Conservation (phyloP, 2,888 invertebrate genomes). For the Agrilus mali region DNA sequence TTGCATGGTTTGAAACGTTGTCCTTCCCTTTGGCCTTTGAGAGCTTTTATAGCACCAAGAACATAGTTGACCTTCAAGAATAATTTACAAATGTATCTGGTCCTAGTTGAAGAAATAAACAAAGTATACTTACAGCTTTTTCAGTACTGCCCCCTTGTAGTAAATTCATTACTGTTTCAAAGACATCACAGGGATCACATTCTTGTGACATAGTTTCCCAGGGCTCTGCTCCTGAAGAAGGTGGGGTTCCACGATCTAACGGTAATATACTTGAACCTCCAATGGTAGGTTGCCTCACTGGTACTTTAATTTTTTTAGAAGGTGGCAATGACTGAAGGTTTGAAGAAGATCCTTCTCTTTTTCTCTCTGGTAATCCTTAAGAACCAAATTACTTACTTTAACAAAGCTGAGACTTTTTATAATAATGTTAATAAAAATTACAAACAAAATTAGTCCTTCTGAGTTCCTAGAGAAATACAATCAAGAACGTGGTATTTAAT, state of each 20-base stretch:
- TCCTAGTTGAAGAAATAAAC: neutral
- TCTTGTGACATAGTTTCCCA: slow-evolving; percentile 68
- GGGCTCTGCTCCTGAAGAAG: slow-evolving; percentile 35
- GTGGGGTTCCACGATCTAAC: slow-evolving; percentile 18
- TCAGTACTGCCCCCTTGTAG: slow-evolving; percentile 69
- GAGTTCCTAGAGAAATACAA: too few species aligned
- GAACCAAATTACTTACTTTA: slow-evolving; percentile 13
- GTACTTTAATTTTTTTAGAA: slow-evolving; percentile 46
- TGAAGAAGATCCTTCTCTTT: slow-evolving; percentile 50
- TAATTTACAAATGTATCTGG: neutral
- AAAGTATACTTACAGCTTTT: slow-evolving; percentile 44
- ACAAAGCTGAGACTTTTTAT: too few species aligned
- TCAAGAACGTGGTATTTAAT: too few species aligned
- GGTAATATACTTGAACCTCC: slow-evolving; percentile 17
- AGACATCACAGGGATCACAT: slow-evolving; percentile 66
- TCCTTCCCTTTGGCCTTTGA: slow-evolving; percentile 60
- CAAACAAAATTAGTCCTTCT: too few species aligned
- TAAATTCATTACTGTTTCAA: slow-evolving; percentile 61
- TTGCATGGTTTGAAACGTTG: slow-evolving; percentile 77
- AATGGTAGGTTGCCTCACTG: slow-evolving; percentile 27
- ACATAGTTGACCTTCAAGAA: slow-evolving; percentile 50
- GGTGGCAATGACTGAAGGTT: slow-evolving; percentile 42
- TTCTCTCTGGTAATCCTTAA: slow-evolving; percentile 41
- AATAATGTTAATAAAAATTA: too few species aligned
- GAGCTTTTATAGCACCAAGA: slow-evolving; percentile 76